Conservation (phyloP, 2,113 vertebrate species). For the Anarhynchus alexandrinus region DNA sequence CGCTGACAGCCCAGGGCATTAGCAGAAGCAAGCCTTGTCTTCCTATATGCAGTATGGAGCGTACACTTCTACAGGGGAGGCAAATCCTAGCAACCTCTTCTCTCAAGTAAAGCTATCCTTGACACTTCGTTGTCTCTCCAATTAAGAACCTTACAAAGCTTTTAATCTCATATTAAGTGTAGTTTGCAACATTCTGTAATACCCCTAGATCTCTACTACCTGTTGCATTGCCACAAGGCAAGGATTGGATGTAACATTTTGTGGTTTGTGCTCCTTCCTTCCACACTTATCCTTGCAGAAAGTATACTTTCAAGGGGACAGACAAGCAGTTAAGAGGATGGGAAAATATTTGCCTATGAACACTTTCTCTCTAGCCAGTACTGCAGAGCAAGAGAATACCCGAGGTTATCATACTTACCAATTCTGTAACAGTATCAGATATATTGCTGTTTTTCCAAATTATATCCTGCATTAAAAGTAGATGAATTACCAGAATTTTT, state of each 20-base stretch:
- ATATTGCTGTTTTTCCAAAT: background rate
- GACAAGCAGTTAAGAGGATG: background rate
- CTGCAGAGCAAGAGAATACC: background rate
- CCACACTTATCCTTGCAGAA: background rate
- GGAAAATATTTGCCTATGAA: background rate
- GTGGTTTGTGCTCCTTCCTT: background rate
- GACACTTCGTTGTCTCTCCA: background rate
- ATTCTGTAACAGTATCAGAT: background rate
- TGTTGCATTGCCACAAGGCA: background rate
- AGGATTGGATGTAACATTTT: background rate
- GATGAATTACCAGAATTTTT: background rate
- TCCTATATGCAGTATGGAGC: accelerated
- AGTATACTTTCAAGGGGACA: background rate
- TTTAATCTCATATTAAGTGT: background rate
- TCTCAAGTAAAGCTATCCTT: background rate
- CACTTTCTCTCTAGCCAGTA: background rate
- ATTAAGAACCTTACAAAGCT: background rate
- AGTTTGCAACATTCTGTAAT: background rate
- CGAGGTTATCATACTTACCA: background rate
- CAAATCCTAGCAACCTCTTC: background rate
- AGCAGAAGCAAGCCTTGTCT: accelerated
- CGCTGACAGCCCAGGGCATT: background rate
- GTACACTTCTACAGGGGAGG: background rate
- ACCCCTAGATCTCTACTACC: background rate
- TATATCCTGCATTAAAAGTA: background rate